A percentile compares a stretch with the other conserved stretches of the same genome.
phyloP scores from a whole-genome alignment of 2,113 vertebrate species.

The Lipotes vexillifer region DNA sequence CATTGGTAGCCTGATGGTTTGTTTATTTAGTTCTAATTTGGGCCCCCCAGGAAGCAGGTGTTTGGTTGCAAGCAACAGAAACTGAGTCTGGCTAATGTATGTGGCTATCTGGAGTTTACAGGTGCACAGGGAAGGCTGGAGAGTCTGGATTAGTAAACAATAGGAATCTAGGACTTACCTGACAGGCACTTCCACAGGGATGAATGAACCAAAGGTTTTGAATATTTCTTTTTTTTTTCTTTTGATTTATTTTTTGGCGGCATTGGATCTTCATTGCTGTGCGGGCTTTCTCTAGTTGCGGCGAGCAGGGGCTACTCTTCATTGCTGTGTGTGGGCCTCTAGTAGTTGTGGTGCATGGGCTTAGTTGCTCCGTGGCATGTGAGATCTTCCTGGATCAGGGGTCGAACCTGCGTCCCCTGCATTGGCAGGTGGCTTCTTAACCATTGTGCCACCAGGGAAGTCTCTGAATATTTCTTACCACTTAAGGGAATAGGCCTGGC shows the following conservation, averaged over 20 bases:
- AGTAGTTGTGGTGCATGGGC: no score
- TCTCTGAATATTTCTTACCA: background rate
- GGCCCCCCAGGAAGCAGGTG: background rate
- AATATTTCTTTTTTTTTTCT: background rate
- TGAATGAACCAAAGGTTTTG: background rate
- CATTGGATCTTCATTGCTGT: no score
- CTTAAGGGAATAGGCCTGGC: background rate
- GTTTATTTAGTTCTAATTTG: background rate
- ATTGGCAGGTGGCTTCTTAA: no score
- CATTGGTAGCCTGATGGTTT: background rate
- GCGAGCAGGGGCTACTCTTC: no score
- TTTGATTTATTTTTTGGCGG: background rate
- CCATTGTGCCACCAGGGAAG: no score
- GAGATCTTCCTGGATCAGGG: no score
- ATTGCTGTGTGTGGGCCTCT: no score
- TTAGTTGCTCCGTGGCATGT: no score
- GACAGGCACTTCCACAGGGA: background rate
- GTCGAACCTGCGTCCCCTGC: no score
- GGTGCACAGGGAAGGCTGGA: background rate
- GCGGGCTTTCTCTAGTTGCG: no score
- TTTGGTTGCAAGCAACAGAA: background rate
- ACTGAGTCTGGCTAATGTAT: rapidly evolving
- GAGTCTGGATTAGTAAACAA: background rate
- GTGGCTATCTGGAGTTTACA: background rate
- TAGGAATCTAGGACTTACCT: background rate